phyloP scores from a whole-genome alignment of 2,113 vertebrate genomes.

The Leucopternis melanops region DNA sequence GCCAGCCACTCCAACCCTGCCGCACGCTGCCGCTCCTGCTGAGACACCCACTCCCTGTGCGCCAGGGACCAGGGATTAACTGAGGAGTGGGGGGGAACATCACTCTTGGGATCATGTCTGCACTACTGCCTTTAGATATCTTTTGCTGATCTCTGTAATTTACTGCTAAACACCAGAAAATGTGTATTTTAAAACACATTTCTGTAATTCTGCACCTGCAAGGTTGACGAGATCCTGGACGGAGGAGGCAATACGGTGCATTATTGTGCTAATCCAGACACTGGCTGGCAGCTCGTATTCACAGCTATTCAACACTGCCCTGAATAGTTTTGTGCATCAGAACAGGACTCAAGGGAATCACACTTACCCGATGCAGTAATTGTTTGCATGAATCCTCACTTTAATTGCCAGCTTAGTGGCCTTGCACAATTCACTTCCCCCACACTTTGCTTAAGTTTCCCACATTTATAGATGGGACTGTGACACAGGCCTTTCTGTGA shows the following conservation, averaged over 20 bases:
- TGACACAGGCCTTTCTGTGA: background rate
- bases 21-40: accelerated
- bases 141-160: background rate
- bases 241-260: background rate
- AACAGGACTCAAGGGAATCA: background rate
- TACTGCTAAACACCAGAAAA: background rate
- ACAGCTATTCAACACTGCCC: background rate
- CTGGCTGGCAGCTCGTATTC: background rate
- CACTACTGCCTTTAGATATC: background rate
- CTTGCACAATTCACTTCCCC: background rate
- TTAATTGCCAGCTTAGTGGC: background rate
- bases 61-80: too few species aligned
- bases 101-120: background rate
- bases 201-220: background rate
- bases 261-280: background rate
- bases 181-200: background rate
- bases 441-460: background rate
- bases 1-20: accelerated
- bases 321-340: background rate
- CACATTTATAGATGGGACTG: background rate
- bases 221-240: background rate
- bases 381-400: background rate
- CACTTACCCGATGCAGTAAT: background rate
- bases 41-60: background rate
- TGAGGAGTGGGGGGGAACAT: accelerated